Conservation (phyloP, 2,797 vertebrate genomes). For the Halcyon badia region DNA sequence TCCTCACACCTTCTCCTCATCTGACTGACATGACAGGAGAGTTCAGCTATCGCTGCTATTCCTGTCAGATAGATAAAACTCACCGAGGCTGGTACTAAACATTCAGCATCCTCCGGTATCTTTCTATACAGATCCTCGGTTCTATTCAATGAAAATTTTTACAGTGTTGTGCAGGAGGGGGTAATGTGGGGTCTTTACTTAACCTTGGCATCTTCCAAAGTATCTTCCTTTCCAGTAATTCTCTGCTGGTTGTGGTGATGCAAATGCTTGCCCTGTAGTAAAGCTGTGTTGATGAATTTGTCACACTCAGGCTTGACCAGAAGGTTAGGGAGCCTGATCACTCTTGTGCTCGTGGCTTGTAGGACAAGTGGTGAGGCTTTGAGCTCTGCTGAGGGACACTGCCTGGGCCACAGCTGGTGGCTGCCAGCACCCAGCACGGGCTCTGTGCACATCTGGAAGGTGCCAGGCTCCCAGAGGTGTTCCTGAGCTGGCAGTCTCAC, state of each 20-base stretch:
- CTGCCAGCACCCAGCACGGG: neutral
- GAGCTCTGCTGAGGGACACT: neutral
- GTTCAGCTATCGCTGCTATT: neutral
- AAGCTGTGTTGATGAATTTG: neutral
- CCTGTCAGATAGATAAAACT: neutral
- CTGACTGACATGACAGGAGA: neutral
- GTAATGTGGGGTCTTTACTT: neutral
- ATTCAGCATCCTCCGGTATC: neutral
- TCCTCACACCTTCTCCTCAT: neutral
- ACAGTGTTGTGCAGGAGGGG: neutral
- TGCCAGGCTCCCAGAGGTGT: neutral
- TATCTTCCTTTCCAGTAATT: neutral
- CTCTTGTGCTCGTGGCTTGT: accelerated
- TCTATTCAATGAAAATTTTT: neutral
- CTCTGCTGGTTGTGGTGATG: neutral
- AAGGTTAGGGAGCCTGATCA: neutral
- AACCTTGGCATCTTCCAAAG: neutral
- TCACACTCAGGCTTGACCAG: neutral
- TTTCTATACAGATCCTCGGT: neutral
- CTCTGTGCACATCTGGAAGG: neutral
- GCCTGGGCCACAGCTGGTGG: neutral
- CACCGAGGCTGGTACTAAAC: neutral
- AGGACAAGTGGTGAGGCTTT: neutral
- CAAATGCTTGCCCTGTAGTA: neutral
- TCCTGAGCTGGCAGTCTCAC: neutral